A percentile compares a stretch with the other conserved stretches of the same genome.
These are phyloP conservation scores for Girardinichthys multiradiatus DNA, from an alignment of 2,113 vertebrate genomes.

Conservation along the genomic window DNA sequence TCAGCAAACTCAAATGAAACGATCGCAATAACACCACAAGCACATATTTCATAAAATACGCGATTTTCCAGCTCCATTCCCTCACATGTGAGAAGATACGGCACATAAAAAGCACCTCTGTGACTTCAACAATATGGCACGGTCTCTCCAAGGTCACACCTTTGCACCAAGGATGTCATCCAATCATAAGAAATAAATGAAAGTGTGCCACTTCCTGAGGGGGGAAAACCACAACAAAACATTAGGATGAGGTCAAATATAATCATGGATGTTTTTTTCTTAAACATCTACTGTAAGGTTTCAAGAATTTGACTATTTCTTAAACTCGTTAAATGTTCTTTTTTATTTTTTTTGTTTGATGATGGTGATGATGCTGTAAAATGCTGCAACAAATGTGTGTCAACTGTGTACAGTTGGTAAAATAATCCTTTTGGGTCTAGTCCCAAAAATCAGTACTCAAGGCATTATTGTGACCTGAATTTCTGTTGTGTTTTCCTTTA, in stretches of 20 bases:
- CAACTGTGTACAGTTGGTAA: conserved; percentile 1
- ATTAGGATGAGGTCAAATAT: conserved; percentile 11
- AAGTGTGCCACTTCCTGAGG: conserved; percentile 43
- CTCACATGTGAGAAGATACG: conserved; percentile 11
- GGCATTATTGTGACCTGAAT: conserved; percentile 48
- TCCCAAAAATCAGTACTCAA: conserved; percentile 32
- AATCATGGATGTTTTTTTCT: neutral
- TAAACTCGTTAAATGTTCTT: neutral
- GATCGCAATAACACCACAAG: neutral
- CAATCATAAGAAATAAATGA: conserved; percentile 69
- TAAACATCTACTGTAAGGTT: neutral
- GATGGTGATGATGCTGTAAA: neutral
- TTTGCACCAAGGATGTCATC: conserved; percentile 59
- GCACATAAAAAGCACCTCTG: conserved; percentile 27
- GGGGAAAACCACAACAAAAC: conserved; percentile 34
- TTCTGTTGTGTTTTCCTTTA: conserved; percentile 24
- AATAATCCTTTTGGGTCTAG: conserved; percentile 33
- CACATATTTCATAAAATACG: conserved; percentile 32
- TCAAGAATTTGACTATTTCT: conserved; percentile 10
- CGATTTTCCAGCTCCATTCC: conserved; percentile 19
- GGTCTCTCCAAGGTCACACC: conserved; percentile 68
- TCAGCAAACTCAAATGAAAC: conserved; percentile 25
- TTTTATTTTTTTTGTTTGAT: neutral
- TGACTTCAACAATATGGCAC: conserved; percentile 43
- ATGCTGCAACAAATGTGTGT: neutral